Evolutionary conservation across 2,797 vertebrate genomes (phyloP).

Genomic region (Limosa lapponica): DNA sequence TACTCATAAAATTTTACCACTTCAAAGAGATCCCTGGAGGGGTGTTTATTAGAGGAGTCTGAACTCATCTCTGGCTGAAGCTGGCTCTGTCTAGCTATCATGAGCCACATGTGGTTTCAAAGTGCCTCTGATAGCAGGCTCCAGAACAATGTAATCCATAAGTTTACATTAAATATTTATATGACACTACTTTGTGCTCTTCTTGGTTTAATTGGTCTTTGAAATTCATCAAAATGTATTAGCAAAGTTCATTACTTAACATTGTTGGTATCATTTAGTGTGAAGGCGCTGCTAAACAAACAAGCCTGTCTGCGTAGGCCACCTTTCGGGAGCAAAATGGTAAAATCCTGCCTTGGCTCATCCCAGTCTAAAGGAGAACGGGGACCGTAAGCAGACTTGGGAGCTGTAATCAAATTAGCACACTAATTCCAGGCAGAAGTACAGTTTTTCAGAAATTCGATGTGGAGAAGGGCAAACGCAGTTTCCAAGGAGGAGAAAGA

Average conservation of each 20-base stretch:
- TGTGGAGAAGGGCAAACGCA: not conserved
- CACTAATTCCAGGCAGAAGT: not conserved
- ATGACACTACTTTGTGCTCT: constrained; percentile 31
- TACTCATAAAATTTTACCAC: constrained; percentile 37
- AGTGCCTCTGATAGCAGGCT: constrained; percentile 67
- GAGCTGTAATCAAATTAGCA: not conserved
- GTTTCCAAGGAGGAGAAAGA: not conserved
- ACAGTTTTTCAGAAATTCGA: not conserved
- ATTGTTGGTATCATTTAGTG: not conserved
- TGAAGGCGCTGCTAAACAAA: not conserved
- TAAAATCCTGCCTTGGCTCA: not conserved
- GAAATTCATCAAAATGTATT: constrained; percentile 50
- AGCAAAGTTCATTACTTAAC: constrained; percentile 44
- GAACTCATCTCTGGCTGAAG: constrained; percentile 41
- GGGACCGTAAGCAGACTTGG: not conserved
- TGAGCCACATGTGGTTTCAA: constrained; percentile 52
- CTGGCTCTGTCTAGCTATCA: constrained; percentile 25
- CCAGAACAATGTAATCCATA: constrained; percentile 70
- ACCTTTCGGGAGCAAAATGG: not conserved
- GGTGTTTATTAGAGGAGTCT: constrained; percentile 41
- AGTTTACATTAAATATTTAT: constrained; percentile 78
- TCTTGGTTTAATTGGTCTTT: constrained; percentile 31
- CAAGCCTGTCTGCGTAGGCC: not conserved
- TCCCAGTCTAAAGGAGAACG: not conserved
- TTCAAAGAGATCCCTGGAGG: constrained; percentile 45